These are phyloP conservation scores for Pherbina coryleti DNA, from an alignment of 2,888 invertebrate species.

Conservation along the genomic window DNA sequence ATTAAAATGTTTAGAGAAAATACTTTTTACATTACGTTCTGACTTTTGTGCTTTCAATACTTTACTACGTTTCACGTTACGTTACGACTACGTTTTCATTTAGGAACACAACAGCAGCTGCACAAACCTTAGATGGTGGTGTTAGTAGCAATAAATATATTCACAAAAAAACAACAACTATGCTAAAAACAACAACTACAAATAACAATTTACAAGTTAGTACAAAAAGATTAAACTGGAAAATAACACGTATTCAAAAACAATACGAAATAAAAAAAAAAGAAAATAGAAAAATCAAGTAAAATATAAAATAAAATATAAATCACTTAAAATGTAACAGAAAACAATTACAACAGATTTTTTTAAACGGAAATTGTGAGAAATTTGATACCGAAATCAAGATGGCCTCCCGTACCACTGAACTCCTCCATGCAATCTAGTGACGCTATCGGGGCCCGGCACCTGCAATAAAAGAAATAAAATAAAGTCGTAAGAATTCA, in stretches of 20 bases:
- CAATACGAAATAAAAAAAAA: slow-evolving; percentile 1
- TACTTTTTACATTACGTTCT: neutral
- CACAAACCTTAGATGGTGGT: slow-evolving; percentile 13
- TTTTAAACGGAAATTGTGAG: slow-evolving; percentile 44
- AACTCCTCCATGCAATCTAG: slow-evolving; percentile 96
- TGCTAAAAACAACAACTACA: slow-evolving; percentile 35
- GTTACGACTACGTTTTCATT: neutral
- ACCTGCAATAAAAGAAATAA: slow-evolving; percentile 72
- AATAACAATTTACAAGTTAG: neutral
- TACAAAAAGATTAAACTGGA: slow-evolving; percentile 12
- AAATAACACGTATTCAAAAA: slow-evolving; percentile 3
- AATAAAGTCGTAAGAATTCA: neutral
- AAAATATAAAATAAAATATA: slow-evolving; percentile 31
- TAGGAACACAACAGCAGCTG: slow-evolving; percentile 16
- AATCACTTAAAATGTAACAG: slow-evolving; percentile 12
- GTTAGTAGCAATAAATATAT: slow-evolving; percentile 2
- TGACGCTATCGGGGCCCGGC: slow-evolving; percentile 92
- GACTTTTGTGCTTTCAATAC: neutral
- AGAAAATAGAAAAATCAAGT: slow-evolving; percentile 31
- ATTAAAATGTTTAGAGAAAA: no score
- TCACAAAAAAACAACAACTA: neutral
- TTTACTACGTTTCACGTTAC: neutral
- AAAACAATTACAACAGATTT: slow-evolving; percentile 17
- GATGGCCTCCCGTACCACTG: slow-evolving; percentile 76
- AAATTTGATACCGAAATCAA: slow-evolving; percentile 71